A percentile compares a stretch with the other conserved stretches of the same genome.
phyloP scores from a whole-genome alignment of 2,797 vertebrate species.

The Sebastes goodei region DNA sequence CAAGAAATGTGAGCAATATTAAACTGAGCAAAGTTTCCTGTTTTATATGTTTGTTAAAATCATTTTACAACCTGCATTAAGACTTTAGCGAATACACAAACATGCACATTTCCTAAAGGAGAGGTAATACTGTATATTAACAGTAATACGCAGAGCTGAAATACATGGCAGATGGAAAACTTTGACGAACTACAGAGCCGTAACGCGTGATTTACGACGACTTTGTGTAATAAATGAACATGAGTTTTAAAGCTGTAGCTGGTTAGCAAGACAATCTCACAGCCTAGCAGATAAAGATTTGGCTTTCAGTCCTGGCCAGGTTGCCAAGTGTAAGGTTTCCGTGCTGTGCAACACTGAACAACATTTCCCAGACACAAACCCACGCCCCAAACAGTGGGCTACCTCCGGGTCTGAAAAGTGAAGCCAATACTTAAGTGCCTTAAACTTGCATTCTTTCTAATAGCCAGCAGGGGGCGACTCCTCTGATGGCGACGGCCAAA shows the following conservation, averaged over 20 bases:
- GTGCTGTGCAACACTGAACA: slow-evolving; percentile 61
- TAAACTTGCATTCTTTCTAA: too few species aligned
- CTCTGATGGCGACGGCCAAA: too few species aligned
- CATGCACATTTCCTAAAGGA: slow-evolving; percentile 24
- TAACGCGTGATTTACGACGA: slow-evolving; percentile 68
- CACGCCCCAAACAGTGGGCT: slow-evolving; percentile 20
- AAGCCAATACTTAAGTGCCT: too few species aligned
- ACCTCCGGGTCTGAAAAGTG: too few species aligned
- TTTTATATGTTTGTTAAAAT: slow-evolving; percentile 55
- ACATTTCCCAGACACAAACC: slow-evolving; percentile 57
- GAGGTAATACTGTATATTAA: slow-evolving; percentile 11
- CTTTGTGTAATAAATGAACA: slow-evolving; percentile 75
- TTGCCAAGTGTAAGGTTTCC: slow-evolving; percentile 70
- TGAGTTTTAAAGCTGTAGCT: slow-evolving; percentile 67
- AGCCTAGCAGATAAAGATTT: slow-evolving; percentile 67
- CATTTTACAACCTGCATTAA: slow-evolving; percentile 29
- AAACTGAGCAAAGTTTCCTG: slow-evolving; percentile 44
- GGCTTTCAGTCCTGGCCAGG: slow-evolving; percentile 31
- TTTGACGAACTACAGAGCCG: slow-evolving; percentile 51
- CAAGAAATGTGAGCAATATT: slow-evolving; percentile 21
- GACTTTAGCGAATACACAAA: slow-evolving; percentile 2
- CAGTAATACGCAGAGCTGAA: slow-evolving; percentile 42
- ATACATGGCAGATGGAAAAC: slow-evolving; percentile 67
- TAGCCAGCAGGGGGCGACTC: too few species aligned
- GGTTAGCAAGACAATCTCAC: slow-evolving; percentile 70